Base-by-base conservation (phyloP, 2,113 vertebrate genomes). In the Sturnus vulgaris region DNA sequence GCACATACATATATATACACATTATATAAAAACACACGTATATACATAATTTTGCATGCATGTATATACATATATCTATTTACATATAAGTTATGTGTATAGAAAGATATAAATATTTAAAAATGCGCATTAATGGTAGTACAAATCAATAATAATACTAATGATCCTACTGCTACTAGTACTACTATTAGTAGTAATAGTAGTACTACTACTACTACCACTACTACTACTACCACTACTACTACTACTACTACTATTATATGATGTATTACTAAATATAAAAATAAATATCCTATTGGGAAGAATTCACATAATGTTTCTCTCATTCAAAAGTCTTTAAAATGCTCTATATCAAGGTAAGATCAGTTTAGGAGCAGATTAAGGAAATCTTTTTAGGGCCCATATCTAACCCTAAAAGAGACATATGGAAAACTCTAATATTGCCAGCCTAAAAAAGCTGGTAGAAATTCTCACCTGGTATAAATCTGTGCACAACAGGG, bases 11-110 rank as follows among this genome's bases (percentile, higher is more conserved):
- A 28, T 15, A 60, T 37, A n/a, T 11, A 8, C 5, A 77, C 44
- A 37, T 28, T 22, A 22, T 50, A 21, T 52, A 52, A n/a, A 37
- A 8, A 5, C 5, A 35, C 2, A 4, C 4, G 28, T 1, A 1
- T 3, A 23, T 17, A 5, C 2, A 10, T 30, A 30, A 3, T 4
- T 30, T 37, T 9, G 9, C 18, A 28, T 37, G 4, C 12, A 37
- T 5, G 6, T 11, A 27, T 46, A 7, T 30, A 59, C 15, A 28
- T 13, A 35, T 24, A 35, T 30, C 6, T 59, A 30, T 75, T 57
- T 59, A 33, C 5, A 12, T 25, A 16, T 35, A 52, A 11, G 4
- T 68, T 57, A 2, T 59, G 2, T 59, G 3, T 40, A 35, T 17
- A 22, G 47, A 76, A 56, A 56, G 20, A 49, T 37, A 19, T 2